Conservation (phyloP, 1,140 invertebrate species). For the Drosophila tristis region DNA sequence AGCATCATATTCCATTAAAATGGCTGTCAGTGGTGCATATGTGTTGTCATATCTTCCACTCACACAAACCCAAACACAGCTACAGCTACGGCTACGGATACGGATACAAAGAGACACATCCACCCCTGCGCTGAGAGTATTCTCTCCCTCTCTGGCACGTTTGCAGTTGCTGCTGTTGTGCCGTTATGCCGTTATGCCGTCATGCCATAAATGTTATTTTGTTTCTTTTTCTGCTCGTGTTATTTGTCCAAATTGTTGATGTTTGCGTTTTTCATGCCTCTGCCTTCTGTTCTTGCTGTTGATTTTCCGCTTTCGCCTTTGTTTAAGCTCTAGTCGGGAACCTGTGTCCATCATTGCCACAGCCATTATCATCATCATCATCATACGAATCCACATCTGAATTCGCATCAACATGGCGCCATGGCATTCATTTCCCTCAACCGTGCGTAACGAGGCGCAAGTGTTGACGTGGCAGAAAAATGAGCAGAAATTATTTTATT, state of each 20-base stretch:
- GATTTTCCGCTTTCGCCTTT: constrained; percentile 54
- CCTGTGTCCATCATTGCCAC: constrained; percentile 33
- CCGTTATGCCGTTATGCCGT: constrained; percentile 42
- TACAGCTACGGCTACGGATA: neutral
- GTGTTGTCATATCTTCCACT: constrained; percentile 74
- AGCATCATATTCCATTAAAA: constrained; percentile 79
- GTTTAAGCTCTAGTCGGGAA: constrained; percentile 45
- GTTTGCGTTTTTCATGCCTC: constrained; percentile 76
- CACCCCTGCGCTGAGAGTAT: constrained; percentile 7
- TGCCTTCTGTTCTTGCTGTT: constrained; percentile 34
- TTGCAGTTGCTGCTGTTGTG: constrained; percentile 63
- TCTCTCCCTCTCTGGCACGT: constrained; percentile 32
- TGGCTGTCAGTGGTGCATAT: constrained; percentile 77
- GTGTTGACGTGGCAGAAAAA: constrained; percentile 82
- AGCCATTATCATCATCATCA: constrained; percentile 41
- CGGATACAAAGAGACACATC: constrained; percentile 17
- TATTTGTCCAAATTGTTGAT: constrained; percentile 81
- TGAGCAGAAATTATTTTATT: constrained; percentile 71
- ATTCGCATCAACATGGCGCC: constrained; percentile 20
- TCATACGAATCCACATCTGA: constrained; percentile 19
- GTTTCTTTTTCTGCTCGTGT: constrained; percentile 47
- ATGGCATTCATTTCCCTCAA: constrained; percentile 28
- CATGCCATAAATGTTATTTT: constrained; percentile 65
- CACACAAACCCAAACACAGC: constrained; percentile 28
- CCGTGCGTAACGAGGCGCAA: constrained; percentile 76